Evolutionary conservation across 1,140 invertebrate genomes (phyloP), one percentile per base, ranked within the genome.

Genomic region (Lutraria rhynchaena): DNA sequence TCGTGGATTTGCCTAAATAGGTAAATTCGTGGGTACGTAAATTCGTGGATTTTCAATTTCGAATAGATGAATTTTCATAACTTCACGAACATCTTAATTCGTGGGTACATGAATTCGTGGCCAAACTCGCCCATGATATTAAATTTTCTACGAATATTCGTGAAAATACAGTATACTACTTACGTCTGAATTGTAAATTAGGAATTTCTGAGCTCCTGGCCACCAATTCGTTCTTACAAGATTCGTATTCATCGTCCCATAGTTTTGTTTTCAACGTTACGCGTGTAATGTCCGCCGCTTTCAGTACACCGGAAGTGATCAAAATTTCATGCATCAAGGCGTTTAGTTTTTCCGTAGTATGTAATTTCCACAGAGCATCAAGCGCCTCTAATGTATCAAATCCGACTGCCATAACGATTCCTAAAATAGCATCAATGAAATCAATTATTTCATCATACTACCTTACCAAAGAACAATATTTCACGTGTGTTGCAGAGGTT

Each of bases 241-340:
- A 69, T 22, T 78, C 78, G 67, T 85, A 83, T 49, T 89, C 88
- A 57, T 89, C 88, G 22, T 84, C 85, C 87, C 87, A 89, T 58
- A 88, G 31, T 41, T 83, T 86, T 19, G 83, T 84, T n/a, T 82
- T 67, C 13, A 89, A 13, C 3, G 67, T 78, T 31, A 89, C 29
- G 17, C 70, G 77, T 19, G 49, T 70, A 7, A 83, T 75, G 7
- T 58, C 51, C 3, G 82, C 53, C 0, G 82, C 63, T 53, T 84
- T 81, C 27, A 87, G 65, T 22, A 84, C n/a, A 1, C 55, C 61
- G 17, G 83, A 61, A 51, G 85, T 84, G 2, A 88, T 80, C 19
- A 89, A 58, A 1, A 85, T 51, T 3, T 87, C 76, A 41, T 89
- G 86, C 37, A 87, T 78, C 19, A 84, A 46, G 9, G 76, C 13